Conservation (phyloP, 2,888 invertebrate genomes). For the Synergus laeviventris region DNA sequence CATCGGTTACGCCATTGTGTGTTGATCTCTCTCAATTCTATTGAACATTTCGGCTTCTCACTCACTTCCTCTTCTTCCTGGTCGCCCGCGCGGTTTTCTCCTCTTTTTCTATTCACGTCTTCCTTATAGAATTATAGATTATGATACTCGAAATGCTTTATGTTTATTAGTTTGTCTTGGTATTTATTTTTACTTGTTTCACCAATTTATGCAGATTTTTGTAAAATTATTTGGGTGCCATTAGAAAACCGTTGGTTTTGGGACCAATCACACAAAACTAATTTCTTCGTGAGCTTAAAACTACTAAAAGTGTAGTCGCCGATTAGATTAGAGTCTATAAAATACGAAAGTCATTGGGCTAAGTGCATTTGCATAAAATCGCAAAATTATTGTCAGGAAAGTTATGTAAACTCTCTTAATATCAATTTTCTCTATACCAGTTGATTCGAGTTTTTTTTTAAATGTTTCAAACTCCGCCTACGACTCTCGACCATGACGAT, state of each 20-base stretch:
- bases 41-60: not conserved
- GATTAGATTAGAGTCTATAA: too few relatives aligned
- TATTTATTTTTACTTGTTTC: not conserved
- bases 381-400: not conserved
- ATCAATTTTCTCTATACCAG: not conserved
- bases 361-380: not conserved
- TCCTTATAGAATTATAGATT: not conserved
- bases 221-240: too few relatives aligned
- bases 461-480: conserved; percentile 11
- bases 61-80: conserved; percentile 3
- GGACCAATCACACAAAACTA: too few relatives aligned
- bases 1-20: not conserved
- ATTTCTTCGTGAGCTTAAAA: too few relatives aligned
- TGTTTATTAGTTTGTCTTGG: not conserved
- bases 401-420: not conserved
- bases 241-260: too few relatives aligned
- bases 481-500: conserved; percentile 2
- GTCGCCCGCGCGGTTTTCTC: not conserved
- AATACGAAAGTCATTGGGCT: not conserved
- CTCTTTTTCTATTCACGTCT: not conserved
- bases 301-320: too few relatives aligned
- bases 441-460: not conserved
- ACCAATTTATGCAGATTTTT: too few relatives aligned
- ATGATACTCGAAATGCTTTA: not conserved
- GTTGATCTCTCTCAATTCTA: not conserved